phyloP scores from a whole-genome alignment of 2,113 vertebrate genomes.

The Siniperca chuatsi region DNA sequence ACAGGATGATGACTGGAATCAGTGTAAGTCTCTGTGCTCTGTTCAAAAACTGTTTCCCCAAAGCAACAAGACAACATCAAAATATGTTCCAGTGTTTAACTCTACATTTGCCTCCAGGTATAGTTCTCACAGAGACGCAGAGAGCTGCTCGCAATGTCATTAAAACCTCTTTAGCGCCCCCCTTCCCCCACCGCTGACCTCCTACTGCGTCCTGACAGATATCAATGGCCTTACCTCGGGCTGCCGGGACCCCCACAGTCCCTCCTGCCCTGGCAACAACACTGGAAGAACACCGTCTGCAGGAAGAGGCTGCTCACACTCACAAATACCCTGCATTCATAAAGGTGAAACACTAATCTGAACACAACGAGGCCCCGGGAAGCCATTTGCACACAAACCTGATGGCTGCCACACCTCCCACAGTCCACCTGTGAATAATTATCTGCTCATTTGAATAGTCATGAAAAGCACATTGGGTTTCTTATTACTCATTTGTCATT shows the following conservation, averaged over 20 bases:
- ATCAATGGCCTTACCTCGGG: constrained; percentile 73
- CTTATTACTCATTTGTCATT: constrained; percentile 3
- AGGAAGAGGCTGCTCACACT: constrained; percentile 17
- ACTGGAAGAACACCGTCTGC: background rate
- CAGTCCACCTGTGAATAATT: constrained; percentile 24
- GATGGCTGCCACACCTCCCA: background rate
- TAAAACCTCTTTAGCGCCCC: constrained; percentile 79
- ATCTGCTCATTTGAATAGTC: constrained; percentile 10
- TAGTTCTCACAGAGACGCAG: constrained; percentile 39
- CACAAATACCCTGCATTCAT: background rate
- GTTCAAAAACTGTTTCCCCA: background rate
- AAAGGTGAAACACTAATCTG: constrained; percentile 28
- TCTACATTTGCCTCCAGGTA: constrained; percentile 38
- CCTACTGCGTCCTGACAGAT: constrained; percentile 71
- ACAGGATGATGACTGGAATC: background rate
- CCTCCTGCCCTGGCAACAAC: constrained; percentile 28
- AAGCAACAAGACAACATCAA: constrained; percentile 23
- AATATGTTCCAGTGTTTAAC: constrained; percentile 19
- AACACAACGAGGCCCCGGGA: background rate
- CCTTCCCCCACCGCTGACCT: constrained; percentile 4
- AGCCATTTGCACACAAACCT: constrained; percentile 15
- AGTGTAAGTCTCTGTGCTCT: background rate
- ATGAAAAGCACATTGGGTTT: constrained; percentile 16
- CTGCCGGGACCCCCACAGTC: constrained; percentile 44
- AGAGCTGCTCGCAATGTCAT: constrained; percentile 72